These are phyloP conservation scores for Scaptomyza hsui DNA, from an alignment of 1,140 invertebrate genomes.

Conservation along the genomic window DNA sequence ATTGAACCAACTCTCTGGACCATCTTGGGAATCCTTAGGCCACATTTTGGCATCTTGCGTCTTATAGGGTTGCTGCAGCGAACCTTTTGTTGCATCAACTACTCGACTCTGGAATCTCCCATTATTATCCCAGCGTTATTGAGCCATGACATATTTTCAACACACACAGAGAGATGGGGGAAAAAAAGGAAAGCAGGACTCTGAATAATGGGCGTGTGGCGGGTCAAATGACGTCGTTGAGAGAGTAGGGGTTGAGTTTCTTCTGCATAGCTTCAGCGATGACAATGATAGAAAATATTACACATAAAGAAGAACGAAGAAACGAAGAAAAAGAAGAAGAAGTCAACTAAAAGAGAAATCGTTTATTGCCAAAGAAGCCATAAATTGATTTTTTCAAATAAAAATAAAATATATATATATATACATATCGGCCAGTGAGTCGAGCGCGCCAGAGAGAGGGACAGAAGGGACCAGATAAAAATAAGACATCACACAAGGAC, in stretches of 20 bases:
- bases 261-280: conserved; percentile 54
- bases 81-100: background rate
- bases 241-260: background rate
- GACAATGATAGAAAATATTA: conserved; percentile 82
- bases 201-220: conserved; percentile 68
- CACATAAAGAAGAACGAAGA: too few species aligned
- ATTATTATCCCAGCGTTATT: conserved; percentile 51
- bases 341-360: conserved; percentile 82
- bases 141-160: conserved; percentile 40
- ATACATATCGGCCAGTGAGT: conserved; percentile 49
- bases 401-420: conserved; percentile 65
- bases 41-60: background rate
- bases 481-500: conserved; percentile 59
- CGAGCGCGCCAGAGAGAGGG: conserved; percentile 6
- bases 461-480: conserved; percentile 59
- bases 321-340: conserved; percentile 71
- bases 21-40: background rate
- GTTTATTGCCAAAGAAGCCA: conserved; percentile 81
- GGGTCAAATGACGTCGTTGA: conserved; percentile 39
- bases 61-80: conserved; percentile 2
- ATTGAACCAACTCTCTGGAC: background rate
- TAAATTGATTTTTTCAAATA: conserved; percentile 82
- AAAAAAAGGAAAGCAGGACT: conserved; percentile 19
- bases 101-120: background rate
- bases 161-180: conserved; percentile 16